Evolutionary conservation across 2,888 invertebrate species (phyloP).

Genomic region (Drosophila bunnanda): DNA sequence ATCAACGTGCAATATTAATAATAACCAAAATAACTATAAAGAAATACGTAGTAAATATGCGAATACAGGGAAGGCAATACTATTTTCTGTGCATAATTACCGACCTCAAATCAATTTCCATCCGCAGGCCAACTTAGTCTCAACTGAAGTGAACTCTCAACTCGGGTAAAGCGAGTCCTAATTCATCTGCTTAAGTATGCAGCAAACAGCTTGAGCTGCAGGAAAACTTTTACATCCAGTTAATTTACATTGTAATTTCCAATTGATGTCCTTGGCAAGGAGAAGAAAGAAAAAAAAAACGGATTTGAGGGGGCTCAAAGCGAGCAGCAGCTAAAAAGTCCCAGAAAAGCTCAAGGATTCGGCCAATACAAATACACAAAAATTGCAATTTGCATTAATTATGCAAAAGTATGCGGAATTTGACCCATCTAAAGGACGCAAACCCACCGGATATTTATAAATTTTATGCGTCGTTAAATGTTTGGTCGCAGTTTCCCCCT

Average conservation of each 20-base stretch:
- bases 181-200: constrained; percentile 55
- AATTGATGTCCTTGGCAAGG: constrained; percentile 50
- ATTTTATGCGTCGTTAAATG: constrained; percentile 71
- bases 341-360: constrained; percentile 26
- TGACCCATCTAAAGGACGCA: constrained; percentile 13
- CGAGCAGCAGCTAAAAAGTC: constrained; percentile 20
- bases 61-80: fast-evolving
- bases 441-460: constrained; percentile 49
- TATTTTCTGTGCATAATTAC: background rate
- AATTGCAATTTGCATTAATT: constrained; percentile 63
- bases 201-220: constrained; percentile 38
- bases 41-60: too few relatives aligned
- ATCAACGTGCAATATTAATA: too few relatives aligned
- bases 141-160: constrained; percentile 25
- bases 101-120: constrained; percentile 52
- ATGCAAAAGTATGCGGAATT: constrained; percentile 57
- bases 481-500: constrained; percentile 20
- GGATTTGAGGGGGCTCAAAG: constrained; percentile 5
- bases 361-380: constrained; percentile 44
- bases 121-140: constrained; percentile 17
- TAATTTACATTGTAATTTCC: constrained; percentile 64
- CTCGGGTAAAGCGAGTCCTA: constrained; percentile 27
- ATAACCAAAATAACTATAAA: too few relatives aligned
- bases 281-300: constrained; percentile 1
- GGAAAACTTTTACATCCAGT: constrained; percentile 54